Percentiles rank a stretch among this genome's conserved stretches.
Evolutionary conservation across 2,113 vertebrate species (phyloP).

Genomic region (Todiramphus chloris): DNA sequence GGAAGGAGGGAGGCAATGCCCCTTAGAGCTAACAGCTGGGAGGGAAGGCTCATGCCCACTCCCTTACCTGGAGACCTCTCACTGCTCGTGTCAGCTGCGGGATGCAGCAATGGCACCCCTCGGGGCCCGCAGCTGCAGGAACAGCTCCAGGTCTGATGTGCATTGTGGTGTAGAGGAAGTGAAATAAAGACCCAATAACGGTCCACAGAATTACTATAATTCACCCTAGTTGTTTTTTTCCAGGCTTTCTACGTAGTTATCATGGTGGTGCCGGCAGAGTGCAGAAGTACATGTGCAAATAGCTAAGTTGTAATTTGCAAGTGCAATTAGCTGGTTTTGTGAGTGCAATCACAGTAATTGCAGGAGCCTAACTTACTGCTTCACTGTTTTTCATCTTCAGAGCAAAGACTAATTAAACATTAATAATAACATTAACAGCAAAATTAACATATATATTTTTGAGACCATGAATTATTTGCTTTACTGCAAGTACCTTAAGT

Average conservation of each 20-base stretch:
- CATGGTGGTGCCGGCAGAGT: constrained; percentile 39
- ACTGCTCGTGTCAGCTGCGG: neutral
- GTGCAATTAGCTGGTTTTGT: constrained; percentile 71
- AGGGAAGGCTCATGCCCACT: neutral
- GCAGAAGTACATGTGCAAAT: constrained; percentile 63
- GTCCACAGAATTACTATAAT: constrained; percentile 46
- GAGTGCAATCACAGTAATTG: constrained; percentile 71
- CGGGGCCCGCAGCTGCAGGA: accelerated
- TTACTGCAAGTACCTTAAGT: constrained; percentile 16
- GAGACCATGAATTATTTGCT: constrained; percentile 66
- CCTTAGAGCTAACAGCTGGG: neutral
- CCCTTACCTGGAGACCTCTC: neutral
- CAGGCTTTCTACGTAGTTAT: constrained; percentile 26
- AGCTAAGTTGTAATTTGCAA: constrained; percentile 70
- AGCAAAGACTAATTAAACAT: constrained; percentile 71
- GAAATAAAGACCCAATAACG: constrained; percentile 1
- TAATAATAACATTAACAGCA: constrained; percentile 68
- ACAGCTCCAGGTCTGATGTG: neutral
- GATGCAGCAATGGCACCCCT: neutral
- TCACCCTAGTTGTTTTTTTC: constrained; percentile 8
- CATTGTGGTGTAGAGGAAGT: neutral
- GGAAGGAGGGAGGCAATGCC: neutral
- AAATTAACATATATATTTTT: constrained; percentile 67
- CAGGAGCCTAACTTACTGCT: constrained; percentile 61
- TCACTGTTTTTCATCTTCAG: constrained; percentile 63